Base-by-base conservation (phyloP, 1,140 invertebrate species). In the Trachymyrmex septentrionalis region DNA sequence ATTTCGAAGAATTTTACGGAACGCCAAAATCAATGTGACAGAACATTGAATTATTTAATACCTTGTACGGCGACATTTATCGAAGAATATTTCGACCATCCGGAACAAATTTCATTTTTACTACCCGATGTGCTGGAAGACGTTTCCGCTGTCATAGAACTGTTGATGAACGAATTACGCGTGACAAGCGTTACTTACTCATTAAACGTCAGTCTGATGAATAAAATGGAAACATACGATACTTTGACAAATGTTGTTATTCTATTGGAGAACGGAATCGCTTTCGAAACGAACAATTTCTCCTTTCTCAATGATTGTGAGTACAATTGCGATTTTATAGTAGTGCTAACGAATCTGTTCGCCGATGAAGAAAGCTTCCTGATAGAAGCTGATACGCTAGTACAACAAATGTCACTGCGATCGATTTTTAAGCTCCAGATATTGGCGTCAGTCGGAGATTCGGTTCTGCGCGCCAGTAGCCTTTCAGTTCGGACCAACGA, bases 381-480 rank as follows among this genome's bases (percentile, higher is more conserved):
- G 14, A 27, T 76, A 0, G 77, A 92, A 0, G 67, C 86, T 2
- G 9, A 77, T 0, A 4, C 1, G 6, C 48, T 93, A 27, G 66
- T 88, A 2, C 12, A 86, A 5, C 38, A 57, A 7, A 80, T 95
- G 84, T 93, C 93, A 92, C 19, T 12, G 0, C 57, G 61, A 6
- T 85, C 73, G 63, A 78, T 94, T 7, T 82, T 85, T 0, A 92
- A 91, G 10, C 66, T 92, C 0, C 88, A 86, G 1, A 84, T 94
- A 4, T 66, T 95, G 21, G 93, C 88, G n/a, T 73, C 55, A 2
- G 87, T 92, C 1, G 38, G 64, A 0, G 64, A 92, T 0, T 30
- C 72, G 0, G 67, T 93, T 16, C 21, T 92, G 0, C 86, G 92
- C n/a, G 90, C 91, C 3, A 88, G 91, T 30, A 94, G 91, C 55